phyloP scores from a whole-genome alignment of 2,797 vertebrate species.

The Manis crassicaudata region DNA sequence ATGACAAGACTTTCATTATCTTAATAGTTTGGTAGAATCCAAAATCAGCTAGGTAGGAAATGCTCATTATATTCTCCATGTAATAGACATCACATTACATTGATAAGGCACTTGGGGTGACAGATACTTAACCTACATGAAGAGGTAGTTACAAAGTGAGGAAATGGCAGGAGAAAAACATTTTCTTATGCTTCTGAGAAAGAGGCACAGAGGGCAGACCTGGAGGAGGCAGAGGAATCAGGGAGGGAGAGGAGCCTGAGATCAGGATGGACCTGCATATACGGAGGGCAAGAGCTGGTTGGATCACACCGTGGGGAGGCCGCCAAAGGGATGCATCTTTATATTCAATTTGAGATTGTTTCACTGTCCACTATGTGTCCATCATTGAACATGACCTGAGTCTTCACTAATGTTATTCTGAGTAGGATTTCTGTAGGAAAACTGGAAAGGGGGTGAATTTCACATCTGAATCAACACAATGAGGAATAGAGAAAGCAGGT shows the following conservation, averaged over 20 bases:
- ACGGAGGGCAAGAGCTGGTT: not conserved
- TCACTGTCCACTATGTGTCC: no score
- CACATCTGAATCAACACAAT: not conserved
- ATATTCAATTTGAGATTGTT: not conserved
- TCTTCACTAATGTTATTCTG: not conserved
- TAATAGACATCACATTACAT: not conserved
- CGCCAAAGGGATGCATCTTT: not conserved
- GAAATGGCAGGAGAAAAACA: not conserved
- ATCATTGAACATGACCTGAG: not conserved
- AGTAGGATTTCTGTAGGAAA: not conserved
- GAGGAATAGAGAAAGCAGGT: not conserved
- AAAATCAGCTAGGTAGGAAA: not conserved
- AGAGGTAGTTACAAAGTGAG: not conserved
- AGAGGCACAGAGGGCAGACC: not conserved
- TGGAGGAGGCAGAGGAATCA: accelerated
- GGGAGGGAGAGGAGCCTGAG: no score
- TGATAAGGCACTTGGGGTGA: not conserved
- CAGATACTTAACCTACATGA: not conserved
- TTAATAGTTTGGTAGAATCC: not conserved
- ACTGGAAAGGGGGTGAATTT: not conserved
- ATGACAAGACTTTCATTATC: not conserved
- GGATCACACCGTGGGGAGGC: not conserved
- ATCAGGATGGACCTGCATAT: not conserved
- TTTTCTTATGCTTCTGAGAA: not conserved
- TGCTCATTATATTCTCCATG: not conserved